These are phyloP conservation scores for Alligator sinensis DNA, from an alignment of 2,113 vertebrate species.

Conservation along the genomic window DNA sequence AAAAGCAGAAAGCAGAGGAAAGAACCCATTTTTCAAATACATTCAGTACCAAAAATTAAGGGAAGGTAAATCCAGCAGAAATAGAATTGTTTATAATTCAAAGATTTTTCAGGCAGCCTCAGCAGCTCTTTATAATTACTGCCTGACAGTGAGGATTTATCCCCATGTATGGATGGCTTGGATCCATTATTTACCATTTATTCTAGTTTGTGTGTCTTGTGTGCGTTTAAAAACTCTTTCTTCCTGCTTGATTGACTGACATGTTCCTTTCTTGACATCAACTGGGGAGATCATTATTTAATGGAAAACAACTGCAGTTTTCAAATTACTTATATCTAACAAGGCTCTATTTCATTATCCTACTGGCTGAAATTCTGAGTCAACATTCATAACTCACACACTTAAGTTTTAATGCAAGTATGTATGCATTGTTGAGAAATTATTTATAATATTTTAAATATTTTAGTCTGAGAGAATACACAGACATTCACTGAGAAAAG, in stretches of 20 bases:
- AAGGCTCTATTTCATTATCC: slow-evolving; percentile 44
- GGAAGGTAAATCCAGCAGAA: not conserved
- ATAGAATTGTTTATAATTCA: not conserved
- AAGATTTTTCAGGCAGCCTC: not conserved
- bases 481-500: not conserved
- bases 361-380: slow-evolving; percentile 22
- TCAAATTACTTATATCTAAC: slow-evolving; percentile 47
- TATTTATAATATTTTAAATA: slow-evolving; percentile 37
- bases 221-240: slow-evolving; percentile 10
- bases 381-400: slow-evolving; percentile 22
- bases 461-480: not conserved
- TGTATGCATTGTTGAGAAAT: not conserved
- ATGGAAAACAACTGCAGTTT: slow-evolving; percentile 50
- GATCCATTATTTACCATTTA: slow-evolving; percentile 28
- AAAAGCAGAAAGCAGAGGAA: not conserved
- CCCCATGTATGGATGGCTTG: not conserved
- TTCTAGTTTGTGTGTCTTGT: not conserved
- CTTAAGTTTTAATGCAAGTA: slow-evolving; percentile 38
- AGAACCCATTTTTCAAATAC: not conserved
- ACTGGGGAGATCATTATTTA: slow-evolving; percentile 45
- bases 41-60: not conserved
- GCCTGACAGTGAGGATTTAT: not conserved
- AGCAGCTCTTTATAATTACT: not conserved
- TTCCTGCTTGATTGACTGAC: slow-evolving; percentile 17
- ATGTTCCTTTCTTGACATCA: slow-evolving; percentile 10